Conservation (phyloP, 2,888 invertebrate genomes). For the Oasisia sp. region DNA sequence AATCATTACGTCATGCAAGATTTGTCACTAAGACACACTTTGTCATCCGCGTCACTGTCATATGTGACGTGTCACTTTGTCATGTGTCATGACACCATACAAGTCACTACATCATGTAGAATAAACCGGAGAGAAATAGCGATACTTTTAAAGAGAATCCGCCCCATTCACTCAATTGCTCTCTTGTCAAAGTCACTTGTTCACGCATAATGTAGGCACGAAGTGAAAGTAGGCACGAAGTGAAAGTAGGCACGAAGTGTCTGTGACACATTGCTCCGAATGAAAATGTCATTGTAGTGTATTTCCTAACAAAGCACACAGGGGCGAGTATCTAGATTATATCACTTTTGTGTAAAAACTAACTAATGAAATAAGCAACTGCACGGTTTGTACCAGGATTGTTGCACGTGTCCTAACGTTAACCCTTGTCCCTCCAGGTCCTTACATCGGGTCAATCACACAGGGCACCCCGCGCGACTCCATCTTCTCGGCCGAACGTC, state of each 20-base stretch:
- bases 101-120: neutral
- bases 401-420: neutral
- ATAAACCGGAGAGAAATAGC: neutral
- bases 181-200: neutral
- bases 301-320: neutral
- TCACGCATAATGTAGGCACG: neutral
- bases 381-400: no score
- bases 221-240: neutral
- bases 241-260: neutral
- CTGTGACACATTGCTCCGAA: neutral
- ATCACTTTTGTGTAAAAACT: neutral
- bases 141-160: neutral
- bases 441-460: slow-evolving; percentile 54
- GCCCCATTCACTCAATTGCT: neutral
- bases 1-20: no score
- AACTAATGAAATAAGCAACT: neutral
- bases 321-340: neutral
- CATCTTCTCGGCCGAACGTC: slow-evolving; percentile 13
- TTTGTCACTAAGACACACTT: no score
- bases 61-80: no score
- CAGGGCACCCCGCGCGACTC: slow-evolving; percentile 55
- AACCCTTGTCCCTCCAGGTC: slow-evolving; percentile 35
- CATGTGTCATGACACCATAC: no score
- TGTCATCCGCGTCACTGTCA: no score
- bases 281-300: neutral